Evolutionary conservation across 2,797 vertebrate genomes (phyloP).

Genomic region (Acestrorhynchus altus): DNA sequence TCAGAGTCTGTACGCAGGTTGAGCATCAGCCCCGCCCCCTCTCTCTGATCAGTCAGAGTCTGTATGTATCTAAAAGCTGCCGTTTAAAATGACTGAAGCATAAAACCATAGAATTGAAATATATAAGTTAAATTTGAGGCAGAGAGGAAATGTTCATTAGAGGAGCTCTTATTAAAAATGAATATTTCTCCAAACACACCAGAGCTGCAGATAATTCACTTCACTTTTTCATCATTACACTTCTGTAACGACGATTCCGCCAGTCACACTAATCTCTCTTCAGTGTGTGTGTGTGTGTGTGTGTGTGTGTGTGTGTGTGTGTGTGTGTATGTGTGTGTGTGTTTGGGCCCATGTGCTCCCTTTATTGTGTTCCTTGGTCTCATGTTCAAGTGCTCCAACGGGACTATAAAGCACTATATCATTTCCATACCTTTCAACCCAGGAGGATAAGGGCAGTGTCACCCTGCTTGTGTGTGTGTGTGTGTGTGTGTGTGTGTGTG

Average conservation of each 20-base stretch:
- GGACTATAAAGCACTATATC: conserved; percentile 22
- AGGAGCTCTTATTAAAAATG: too few species aligned
- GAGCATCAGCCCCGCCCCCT: too few species aligned
- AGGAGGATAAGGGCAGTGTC: not conserved
- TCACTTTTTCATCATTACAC: conserved; percentile 1
- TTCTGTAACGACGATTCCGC: not conserved
- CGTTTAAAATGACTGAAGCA: too few species aligned
- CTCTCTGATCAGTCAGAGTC: too few species aligned
- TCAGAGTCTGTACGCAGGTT: too few species aligned
- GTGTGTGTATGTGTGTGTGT: conserved; percentile 1
- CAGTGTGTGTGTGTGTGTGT: not conserved
- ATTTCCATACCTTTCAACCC: conserved; percentile 9
- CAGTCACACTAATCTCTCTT: too few species aligned
- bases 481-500: not conserved
- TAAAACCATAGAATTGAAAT: too few species aligned
- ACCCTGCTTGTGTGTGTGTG: not conserved
- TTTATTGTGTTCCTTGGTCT: conserved; percentile 30
- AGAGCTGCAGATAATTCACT: too few species aligned
- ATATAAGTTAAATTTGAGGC: too few species aligned
- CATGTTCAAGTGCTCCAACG: conserved; percentile 17
- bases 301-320: conserved; percentile 22
- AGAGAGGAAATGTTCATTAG: too few species aligned
- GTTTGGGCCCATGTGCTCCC: not conserved
- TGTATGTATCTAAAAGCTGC: too few species aligned
- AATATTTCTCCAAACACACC: too few species aligned